phyloP scores from a whole-genome alignment of 2,113 vertebrate species.

The Myodes glareolus region DNA sequence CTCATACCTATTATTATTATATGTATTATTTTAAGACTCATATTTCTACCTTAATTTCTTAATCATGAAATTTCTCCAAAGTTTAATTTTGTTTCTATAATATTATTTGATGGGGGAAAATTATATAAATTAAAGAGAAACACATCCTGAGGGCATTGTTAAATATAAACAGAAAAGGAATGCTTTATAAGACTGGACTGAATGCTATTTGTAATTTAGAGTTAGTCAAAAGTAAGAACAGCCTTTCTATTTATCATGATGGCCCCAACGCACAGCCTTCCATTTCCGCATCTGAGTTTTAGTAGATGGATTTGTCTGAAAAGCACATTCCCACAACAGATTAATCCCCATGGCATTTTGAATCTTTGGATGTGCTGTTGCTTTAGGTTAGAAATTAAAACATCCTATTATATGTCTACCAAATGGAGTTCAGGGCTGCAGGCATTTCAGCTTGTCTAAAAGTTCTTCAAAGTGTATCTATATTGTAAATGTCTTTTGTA shows the following conservation, averaged over 20 bases:
- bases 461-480: constrained; percentile 74
- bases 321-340: constrained; percentile 78
- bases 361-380: constrained; percentile 71
- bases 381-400: constrained; percentile 83
- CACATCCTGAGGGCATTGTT: not conserved
- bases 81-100: not conserved
- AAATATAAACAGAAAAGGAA: not conserved
- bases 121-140: not conserved
- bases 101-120: not conserved
- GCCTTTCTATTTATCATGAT: constrained; percentile 63
- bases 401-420: constrained; percentile 71
- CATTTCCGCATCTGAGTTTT: constrained; percentile 61
- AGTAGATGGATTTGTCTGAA: constrained; percentile 69
- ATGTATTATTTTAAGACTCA: not conserved
- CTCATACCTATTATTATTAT: no score
- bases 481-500: constrained; percentile 81
- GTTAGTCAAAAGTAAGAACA: constrained; percentile 56
- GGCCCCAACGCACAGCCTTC: constrained; percentile 56
- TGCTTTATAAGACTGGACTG: not conserved
- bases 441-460: constrained; percentile 78
- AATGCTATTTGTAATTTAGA: constrained; percentile 57
- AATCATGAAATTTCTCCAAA: not conserved
- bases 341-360: constrained; percentile 78
- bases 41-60: not conserved
- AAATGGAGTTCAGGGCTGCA: constrained; percentile 82